Conservation (phyloP, 2,888 invertebrate species). For the Drosophila dives region DNA sequence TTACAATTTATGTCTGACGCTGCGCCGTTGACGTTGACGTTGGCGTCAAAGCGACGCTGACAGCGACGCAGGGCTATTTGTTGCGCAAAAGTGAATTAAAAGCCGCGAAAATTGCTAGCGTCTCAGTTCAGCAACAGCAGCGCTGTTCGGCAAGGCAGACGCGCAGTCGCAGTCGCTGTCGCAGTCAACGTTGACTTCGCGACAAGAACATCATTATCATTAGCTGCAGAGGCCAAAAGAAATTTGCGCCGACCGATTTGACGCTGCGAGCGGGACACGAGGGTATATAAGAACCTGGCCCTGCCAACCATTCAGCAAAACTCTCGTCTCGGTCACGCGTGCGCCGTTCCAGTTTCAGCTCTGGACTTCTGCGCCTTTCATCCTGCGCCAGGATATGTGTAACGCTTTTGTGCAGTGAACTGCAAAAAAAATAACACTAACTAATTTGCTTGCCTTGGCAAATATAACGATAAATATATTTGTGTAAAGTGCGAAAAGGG, state of each 20-base stretch:
- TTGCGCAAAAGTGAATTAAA: slow-evolving; percentile 60
- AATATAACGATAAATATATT: not conserved
- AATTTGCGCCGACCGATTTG: slow-evolving; percentile 57
- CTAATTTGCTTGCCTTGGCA: not conserved
- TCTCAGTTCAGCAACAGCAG: slow-evolving; percentile 33
- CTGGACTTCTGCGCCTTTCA: slow-evolving; percentile 24
- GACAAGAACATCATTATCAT: slow-evolving; percentile 56
- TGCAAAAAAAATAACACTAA: slow-evolving; percentile 10
- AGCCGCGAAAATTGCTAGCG: slow-evolving; percentile 34
- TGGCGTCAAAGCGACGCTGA: slow-evolving; percentile 25
- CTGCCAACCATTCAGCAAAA: slow-evolving; percentile 75
- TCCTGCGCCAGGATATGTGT: slow-evolving; percentile 65
- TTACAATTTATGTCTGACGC: slow-evolving; percentile 62
- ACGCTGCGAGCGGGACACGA: slow-evolving; percentile 69
- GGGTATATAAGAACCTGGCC: slow-evolving; percentile 84
- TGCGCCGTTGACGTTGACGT: slow-evolving; percentile 30
- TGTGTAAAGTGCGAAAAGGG: slow-evolving; percentile 13
- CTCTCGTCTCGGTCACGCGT: slow-evolving; percentile 79
- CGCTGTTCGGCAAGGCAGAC: slow-evolving; percentile 15
- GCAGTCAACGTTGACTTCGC: slow-evolving; percentile 35
- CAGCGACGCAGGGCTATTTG: slow-evolving; percentile 46
- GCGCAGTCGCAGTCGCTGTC: slow-evolving; percentile 51
- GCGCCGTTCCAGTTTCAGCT: slow-evolving; percentile 66
- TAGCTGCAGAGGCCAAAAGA: slow-evolving; percentile 57
- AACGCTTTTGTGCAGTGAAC: slow-evolving; percentile 29